Evolutionary conservation across 2,797 vertebrate species (phyloP).

Genomic region (Pogoniulus pusillus): DNA sequence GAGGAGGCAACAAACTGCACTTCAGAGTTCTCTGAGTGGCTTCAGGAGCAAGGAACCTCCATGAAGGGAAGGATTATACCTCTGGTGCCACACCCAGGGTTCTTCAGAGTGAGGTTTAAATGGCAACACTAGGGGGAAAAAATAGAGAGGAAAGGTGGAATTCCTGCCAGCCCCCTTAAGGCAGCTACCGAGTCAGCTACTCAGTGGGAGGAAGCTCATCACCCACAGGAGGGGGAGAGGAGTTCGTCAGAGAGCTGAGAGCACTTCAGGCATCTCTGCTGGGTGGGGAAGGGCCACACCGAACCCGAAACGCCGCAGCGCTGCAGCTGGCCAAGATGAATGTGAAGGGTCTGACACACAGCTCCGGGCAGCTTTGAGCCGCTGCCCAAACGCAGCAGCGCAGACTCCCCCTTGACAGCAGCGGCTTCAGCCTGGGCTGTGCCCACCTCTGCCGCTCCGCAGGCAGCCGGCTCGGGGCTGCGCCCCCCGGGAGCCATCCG

Average conservation of each 20-base stretch:
- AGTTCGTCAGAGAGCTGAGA: not conserved
- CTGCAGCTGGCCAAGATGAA: not conserved
- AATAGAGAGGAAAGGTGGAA: not conserved
- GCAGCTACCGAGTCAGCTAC: not conserved
- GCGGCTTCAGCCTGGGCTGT: not conserved
- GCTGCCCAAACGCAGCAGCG: not conserved
- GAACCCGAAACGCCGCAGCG: not conserved
- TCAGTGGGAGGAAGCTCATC: not conserved
- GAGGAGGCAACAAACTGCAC: not conserved
- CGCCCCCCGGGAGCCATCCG: fast-evolving
- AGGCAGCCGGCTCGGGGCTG: not conserved
- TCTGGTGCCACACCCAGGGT: not conserved
- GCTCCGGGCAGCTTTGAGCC: not conserved
- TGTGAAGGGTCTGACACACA: not conserved
- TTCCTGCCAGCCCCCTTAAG: not conserved
- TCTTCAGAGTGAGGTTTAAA: not conserved
- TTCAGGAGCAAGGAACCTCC: not conserved
- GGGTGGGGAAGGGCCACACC: not conserved
- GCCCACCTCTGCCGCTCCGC: not conserved
- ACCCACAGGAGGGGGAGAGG: not conserved
- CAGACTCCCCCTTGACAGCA: not conserved
- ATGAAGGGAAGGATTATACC: not conserved
- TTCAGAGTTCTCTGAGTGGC: not conserved
- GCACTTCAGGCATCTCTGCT: not conserved
- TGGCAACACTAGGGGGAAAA: not conserved